These are phyloP conservation scores for Leguminivora glycinivorella DNA, from an alignment of 1,140 invertebrate species.

Conservation along the genomic window DNA sequence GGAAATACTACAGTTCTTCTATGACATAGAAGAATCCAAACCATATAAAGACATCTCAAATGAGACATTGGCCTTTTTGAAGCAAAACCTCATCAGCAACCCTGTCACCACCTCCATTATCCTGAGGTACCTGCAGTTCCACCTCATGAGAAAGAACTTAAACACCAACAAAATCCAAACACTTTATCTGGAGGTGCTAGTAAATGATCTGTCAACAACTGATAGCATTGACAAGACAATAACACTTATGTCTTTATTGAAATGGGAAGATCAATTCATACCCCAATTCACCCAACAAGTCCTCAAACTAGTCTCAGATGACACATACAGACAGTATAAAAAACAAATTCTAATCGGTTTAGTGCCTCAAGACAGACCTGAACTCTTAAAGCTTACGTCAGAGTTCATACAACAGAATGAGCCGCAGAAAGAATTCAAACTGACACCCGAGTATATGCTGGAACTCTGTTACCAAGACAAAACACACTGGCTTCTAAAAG, in stretches of 20 bases:
- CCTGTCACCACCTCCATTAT: conserved; percentile 63
- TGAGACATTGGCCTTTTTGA: conserved; percentile 52
- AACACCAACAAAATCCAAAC: conserved; percentile 54
- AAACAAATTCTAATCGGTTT: conserved; percentile 69
- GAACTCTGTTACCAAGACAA: conserved; percentile 73
- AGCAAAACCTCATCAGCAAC: conserved; percentile 61
- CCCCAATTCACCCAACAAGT: conserved; percentile 54
- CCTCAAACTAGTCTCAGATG: conserved; percentile 55
- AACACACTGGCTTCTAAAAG: conserved; percentile 74
- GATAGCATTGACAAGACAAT: conserved; percentile 58
- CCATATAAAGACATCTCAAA: conserved; percentile 48
- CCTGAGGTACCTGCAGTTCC: conserved; percentile 51
- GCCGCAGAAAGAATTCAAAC: conserved; percentile 62
- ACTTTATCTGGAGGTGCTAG: conserved; percentile 59
- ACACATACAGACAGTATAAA: conserved; percentile 59
- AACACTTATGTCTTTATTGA: conserved; percentile 57
- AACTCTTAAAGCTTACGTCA: conserved; percentile 52
- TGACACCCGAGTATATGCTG: conserved; percentile 74
- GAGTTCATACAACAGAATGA: conserved; percentile 65
- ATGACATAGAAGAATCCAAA: conserved; percentile 54
- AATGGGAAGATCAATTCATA: conserved; percentile 56
- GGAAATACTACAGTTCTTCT: conserved; percentile 60
- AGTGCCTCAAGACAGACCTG: conserved; percentile 56
- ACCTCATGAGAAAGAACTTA: conserved; percentile 41
- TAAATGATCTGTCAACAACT: conserved; percentile 54